A percentile compares a stretch with the other conserved stretches of the same genome.
phyloP scores from a whole-genome alignment of 2,113 vertebrate species.

The Oryctolagus cuniculus region mOryCun1.1 NC_091432.1:153839001-153839500 shows the following conservation, averaged over 20 bases:
- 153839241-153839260: conserved; percentile 25
- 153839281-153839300: not conserved
- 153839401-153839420: not conserved
- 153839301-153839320: not conserved
- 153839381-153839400: not conserved
- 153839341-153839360: not conserved
- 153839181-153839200: not conserved
- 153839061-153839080: conserved; percentile 58
- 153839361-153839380: not conserved
- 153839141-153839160: not conserved
- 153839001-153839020: not conserved
- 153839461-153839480: not conserved
- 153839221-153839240: not conserved
- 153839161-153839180: not conserved
- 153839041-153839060: conserved; percentile 40
- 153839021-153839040: not conserved
- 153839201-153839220: not conserved
- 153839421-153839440: not conserved
- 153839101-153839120: conserved; percentile 2
- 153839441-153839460: not conserved
- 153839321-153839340: not conserved
- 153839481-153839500: not conserved
- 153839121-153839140: not conserved
- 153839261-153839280: not conserved
- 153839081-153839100: not conserved